A percentile compares a stretch with the other conserved stretches of the same genome.
These are phyloP conservation scores for Megalops atlanticus DNA, from an alignment of 2,113 vertebrate genomes.

Conservation along the genomic window DNA sequence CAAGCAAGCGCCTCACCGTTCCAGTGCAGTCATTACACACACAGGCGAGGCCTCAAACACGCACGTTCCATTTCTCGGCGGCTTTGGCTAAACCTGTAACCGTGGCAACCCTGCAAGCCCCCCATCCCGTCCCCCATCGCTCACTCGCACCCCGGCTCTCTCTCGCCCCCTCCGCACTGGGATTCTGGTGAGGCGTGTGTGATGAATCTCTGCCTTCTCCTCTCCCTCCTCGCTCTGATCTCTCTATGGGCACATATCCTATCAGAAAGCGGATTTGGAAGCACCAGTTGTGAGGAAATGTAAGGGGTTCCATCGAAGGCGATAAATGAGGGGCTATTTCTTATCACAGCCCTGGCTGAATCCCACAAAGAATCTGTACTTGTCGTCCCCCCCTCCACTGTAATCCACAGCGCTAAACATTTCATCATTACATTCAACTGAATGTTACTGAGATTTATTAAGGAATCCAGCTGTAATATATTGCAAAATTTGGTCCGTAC, in stretches of 20 bases:
- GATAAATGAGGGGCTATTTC: neutral
- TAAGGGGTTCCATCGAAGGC: neutral
- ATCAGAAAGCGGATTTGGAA: neutral
- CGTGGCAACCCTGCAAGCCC: constrained; percentile 48
- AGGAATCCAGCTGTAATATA: too few relatives aligned
- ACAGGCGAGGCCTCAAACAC: constrained; percentile 61
- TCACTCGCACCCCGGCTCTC: neutral
- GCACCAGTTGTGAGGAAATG: neutral
- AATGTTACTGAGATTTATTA: too few relatives aligned
- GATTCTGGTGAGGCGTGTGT: neutral
- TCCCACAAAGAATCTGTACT: too few relatives aligned
- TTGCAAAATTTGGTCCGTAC: too few relatives aligned
- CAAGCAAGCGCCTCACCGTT: neutral
- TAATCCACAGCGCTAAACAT: too few relatives aligned
- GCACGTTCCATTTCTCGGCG: constrained; percentile 49
- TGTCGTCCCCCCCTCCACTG: too few relatives aligned
- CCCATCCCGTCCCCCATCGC: constrained; percentile 41
- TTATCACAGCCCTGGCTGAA: too few relatives aligned
- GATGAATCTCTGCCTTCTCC: neutral
- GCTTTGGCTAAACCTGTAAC: constrained; percentile 61
- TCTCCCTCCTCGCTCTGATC: neutral
- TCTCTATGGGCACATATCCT: constrained; percentile 2
- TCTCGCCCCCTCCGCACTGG: neutral
- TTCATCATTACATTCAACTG: too few relatives aligned
- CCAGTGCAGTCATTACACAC: constrained; percentile 27